Evolutionary conservation across 2,113 vertebrate species (phyloP).

Genomic region (Bufo bufo): DNA sequence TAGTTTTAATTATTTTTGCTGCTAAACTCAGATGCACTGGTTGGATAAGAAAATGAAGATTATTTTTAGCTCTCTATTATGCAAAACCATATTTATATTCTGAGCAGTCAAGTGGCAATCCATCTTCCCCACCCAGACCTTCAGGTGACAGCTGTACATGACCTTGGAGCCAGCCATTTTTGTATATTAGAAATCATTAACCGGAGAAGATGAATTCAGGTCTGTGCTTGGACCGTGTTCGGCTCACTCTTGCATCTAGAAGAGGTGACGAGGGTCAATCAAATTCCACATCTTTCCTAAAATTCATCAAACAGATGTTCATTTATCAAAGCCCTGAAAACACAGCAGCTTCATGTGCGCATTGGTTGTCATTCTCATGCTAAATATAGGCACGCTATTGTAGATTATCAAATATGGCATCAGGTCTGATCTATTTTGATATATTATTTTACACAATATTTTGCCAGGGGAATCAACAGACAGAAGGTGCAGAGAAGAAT

Average conservation of each 20-base stretch:
- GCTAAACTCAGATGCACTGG: not conserved
- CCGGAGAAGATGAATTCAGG: conserved; percentile 30
- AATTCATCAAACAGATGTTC: conserved; percentile 46
- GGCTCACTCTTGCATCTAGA: not conserved
- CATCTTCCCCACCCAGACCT: conserved; percentile 22
- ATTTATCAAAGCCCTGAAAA: conserved; percentile 42
- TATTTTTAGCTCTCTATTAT: conserved; percentile 38
- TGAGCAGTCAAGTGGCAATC: conserved; percentile 13
- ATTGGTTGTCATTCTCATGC: conserved; percentile 18
- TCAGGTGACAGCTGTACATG: conserved; percentile 41
- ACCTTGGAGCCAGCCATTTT: conserved; percentile 33
- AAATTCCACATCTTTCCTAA: not conserved
- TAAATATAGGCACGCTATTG: conserved; percentile 17
- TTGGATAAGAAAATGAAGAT: conserved; percentile 17
- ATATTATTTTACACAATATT: conserved; percentile 35
- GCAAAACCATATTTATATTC: conserved; percentile 45
- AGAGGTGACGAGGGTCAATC: conserved; percentile 7
- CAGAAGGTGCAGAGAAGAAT: conserved; percentile 28
- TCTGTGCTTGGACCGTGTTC: not conserved
- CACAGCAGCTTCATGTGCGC: not conserved
- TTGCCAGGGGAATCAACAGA: conserved; percentile 16
- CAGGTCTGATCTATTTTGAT: not conserved
- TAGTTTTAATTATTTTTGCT: conserved; percentile 31
- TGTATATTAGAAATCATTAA: conserved; percentile 40
- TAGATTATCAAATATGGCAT: conserved; percentile 29